Conservation (phyloP, 2,888 invertebrate species). For the Leucania comma region DNA sequence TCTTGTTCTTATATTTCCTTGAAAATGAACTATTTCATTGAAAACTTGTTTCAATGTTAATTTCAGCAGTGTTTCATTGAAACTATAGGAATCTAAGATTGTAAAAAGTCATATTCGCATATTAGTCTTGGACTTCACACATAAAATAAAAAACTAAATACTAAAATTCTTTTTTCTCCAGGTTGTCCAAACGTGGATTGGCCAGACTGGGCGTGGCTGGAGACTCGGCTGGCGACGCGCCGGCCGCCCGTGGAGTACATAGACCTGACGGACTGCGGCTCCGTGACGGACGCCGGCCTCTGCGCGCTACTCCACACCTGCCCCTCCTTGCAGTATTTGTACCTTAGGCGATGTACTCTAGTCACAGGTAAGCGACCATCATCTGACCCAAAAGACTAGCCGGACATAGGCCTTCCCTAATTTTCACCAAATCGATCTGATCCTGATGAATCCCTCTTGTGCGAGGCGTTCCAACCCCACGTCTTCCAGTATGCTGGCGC, state of each 20-base stretch:
- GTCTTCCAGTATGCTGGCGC: too few species aligned
- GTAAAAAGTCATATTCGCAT: too few species aligned
- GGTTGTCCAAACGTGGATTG: slow-evolving; percentile 95
- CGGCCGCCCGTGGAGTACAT: slow-evolving; percentile 95
- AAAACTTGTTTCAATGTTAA: too few species aligned
- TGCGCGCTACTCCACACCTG: slow-evolving; percentile 96
- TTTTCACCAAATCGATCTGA: not conserved
- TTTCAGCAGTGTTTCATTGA: too few species aligned
- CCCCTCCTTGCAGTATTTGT: slow-evolving; percentile 96
- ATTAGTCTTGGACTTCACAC: too few species aligned
- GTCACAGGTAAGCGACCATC: slow-evolving; percentile 93
- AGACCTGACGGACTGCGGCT: slow-evolving; percentile 97
- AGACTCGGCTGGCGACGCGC: slow-evolving; percentile 91
- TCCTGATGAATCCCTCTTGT: not conserved
- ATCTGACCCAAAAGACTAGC: not conserved
- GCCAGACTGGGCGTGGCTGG: slow-evolving; percentile 93
- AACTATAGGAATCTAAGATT: too few species aligned
- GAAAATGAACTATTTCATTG: too few species aligned
- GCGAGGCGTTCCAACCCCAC: not conserved
- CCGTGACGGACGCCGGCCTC: slow-evolving; percentile 96
- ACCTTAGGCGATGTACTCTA: slow-evolving; percentile 96
- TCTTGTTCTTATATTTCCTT: too few species aligned
- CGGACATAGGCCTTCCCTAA: not conserved
- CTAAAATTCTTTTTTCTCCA: slow-evolving; percentile 64
- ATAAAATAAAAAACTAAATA: too few species aligned